Evolutionary conservation across 2,888 invertebrate species (phyloP), one percentile per base, ranked within the genome.

Genomic region (Drosophila neonasuta): DNA sequence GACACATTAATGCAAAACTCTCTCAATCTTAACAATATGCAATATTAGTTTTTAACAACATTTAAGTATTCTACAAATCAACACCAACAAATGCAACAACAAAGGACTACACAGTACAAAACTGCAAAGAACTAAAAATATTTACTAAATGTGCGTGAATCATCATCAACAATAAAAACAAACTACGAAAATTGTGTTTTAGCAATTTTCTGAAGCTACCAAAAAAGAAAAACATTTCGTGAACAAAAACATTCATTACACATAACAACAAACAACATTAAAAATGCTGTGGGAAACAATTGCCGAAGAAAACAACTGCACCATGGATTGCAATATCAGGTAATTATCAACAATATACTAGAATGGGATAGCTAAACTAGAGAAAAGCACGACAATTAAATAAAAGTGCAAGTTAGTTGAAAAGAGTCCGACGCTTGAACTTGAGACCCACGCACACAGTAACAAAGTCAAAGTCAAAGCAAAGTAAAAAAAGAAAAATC

Each of bases 281-380:
- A 56, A 51, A 86, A 91, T 91, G 91, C 77, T 90, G 86, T 91
- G 91, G 91, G 91, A 91, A 88, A 80, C 88, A 60, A 91, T 89
- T 67, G 80, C 79, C 71, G 91, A 91, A 70, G 91, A 91, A 80
- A 81, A 77, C 67, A 82, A 82, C 70, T 88, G 87, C 84, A 80
- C 71, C 71, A 90, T 89, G 88, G 91, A 91, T 81, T 91, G 90
- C 84, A 80, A 81, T 80, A 88, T 89, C 86, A 91, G 91, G 91
- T 91, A 91, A 90, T 76, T 86, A 77, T 68, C 56, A 42, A 32
- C 29, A 24, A 3, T 17, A 42, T 48, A n/a, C 60, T 4, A 13
- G 61, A 70, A 74, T 68, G 56, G 44, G 59, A 63, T 42, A 65
- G 42, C 39, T 34, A 20, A 30, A 45, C 52, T 32, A 24, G 34